phyloP scores from a whole-genome alignment of 2,113 vertebrate genomes.

The Anarrhichthys ocellatus region DNA sequence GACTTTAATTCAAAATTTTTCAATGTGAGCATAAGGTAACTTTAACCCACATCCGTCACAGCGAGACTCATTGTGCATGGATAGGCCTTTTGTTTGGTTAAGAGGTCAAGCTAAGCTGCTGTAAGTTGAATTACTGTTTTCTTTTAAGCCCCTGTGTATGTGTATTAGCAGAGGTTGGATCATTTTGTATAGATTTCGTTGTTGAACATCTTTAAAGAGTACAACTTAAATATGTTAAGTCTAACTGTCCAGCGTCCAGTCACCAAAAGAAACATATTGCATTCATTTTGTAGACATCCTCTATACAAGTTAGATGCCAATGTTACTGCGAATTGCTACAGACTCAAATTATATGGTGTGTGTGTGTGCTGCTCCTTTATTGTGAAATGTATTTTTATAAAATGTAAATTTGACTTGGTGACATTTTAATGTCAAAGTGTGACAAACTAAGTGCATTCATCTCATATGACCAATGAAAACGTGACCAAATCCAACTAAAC shows the following conservation, averaged over 20 bases:
- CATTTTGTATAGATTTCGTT: background rate
- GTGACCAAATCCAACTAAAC: background rate
- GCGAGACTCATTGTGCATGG: slow-evolving; percentile 64
- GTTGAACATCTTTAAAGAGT: slow-evolving; percentile 1
- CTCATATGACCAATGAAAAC: background rate
- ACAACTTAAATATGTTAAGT: background rate
- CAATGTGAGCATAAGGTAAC: slow-evolving; percentile 64
- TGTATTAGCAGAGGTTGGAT: slow-evolving; percentile 35
- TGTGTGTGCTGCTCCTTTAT: background rate
- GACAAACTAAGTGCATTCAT: background rate
- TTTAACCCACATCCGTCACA: slow-evolving; percentile 74
- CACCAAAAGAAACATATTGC: background rate
- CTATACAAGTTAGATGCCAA: background rate
- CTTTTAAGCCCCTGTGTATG: slow-evolving; percentile 56
- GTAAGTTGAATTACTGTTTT: slow-evolving; percentile 72
- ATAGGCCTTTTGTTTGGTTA: slow-evolving; percentile 74
- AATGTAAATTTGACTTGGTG: background rate
- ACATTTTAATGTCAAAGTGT: background rate
- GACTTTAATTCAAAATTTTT: slow-evolving; percentile 39
- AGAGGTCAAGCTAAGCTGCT: slow-evolving; percentile 72
- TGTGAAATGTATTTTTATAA: background rate
- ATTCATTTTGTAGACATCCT: background rate
- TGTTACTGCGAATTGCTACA: no score
- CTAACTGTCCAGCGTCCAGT: background rate
- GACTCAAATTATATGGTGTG: background rate